Conservation (phyloP, 92 coral and sea anemone genomes). For the Porites divaricata region DNA sequence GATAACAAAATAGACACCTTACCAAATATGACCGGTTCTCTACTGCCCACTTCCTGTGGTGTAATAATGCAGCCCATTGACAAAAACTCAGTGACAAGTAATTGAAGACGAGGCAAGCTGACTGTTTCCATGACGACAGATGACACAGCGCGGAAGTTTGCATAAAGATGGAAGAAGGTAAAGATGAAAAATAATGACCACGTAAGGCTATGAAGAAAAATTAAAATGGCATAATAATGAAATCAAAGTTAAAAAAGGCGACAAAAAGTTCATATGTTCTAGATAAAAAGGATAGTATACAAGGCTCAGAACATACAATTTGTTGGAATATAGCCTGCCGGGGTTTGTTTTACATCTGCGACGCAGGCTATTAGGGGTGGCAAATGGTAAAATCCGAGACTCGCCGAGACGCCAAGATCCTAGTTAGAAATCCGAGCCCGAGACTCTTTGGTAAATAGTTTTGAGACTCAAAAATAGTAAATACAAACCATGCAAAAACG, state of each 20-base stretch:
- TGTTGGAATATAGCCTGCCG: no score
- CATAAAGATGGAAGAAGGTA: constrained; percentile 89
- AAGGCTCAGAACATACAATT: no score
- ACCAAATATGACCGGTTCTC: constrained; percentile 94
- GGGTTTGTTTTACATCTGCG: no score
- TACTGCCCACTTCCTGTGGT: constrained; percentile 79
- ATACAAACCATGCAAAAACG: no score
- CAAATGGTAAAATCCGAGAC: no score
- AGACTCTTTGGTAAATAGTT: no score
- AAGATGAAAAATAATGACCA: constrained; percentile 95
- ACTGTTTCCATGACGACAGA: constrained; percentile 97
- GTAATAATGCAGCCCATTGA: constrained; percentile 67
- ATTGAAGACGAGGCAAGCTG: constrained; percentile 81
- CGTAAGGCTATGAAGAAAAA: constrained; percentile 68
- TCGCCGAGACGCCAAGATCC: no score
- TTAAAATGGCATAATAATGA: not conserved
- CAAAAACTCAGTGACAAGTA: constrained; percentile 79
- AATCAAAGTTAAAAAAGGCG: not conserved
- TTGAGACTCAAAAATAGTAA: no score
- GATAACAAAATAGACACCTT: not conserved
- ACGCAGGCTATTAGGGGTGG: no score
- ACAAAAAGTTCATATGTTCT: not conserved
- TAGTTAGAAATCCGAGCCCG: no score
- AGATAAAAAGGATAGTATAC: no score
- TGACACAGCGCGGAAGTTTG: constrained; percentile 95